Conservation (phyloP, 2,113 vertebrate species). For the Platichthys stellatus region DNA sequence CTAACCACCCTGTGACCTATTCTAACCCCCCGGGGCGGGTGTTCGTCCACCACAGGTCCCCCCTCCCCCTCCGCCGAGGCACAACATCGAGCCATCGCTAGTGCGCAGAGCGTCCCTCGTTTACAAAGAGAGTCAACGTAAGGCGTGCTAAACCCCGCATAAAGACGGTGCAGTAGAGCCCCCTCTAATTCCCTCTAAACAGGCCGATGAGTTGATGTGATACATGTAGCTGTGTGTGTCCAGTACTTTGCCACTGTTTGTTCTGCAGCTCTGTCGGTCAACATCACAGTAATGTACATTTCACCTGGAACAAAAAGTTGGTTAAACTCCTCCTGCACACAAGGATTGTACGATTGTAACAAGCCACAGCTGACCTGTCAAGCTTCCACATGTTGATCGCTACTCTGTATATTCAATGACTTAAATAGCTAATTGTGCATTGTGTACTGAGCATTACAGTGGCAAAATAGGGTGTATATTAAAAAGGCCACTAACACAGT, state of each 20-base stretch:
- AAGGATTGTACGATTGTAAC: background rate
- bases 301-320: background rate
- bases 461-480: too few species aligned
- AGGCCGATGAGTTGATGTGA: conserved; percentile 10
- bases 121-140: conserved; percentile 87
- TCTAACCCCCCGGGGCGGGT: conserved; percentile 63
- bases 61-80: conserved; percentile 80
- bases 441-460: too few species aligned
- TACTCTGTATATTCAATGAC: too few species aligned
- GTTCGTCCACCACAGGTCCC: conserved; percentile 77
- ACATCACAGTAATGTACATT: background rate
- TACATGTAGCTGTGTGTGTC: conserved; percentile 27
- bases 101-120: conserved; percentile 76
- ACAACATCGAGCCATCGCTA: conserved; percentile 78
- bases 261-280: conserved; percentile 23
- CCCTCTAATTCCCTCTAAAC: conserved; percentile 33
- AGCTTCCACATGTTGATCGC: background rate
- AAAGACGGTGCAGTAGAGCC: conserved; percentile 50
- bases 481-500: too few species aligned
- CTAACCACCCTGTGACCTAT: conserved; percentile 44
- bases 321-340: background rate
- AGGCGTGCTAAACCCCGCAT: conserved; percentile 67
- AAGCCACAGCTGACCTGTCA: conserved; percentile 24
- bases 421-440: too few species aligned
- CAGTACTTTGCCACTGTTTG: conserved; percentile 57